Percentiles rank a stretch among this genome's conserved stretches.
phyloP scores from a whole-genome alignment of 2,797 vertebrate species.

The Spinus olivaceus region DNA sequence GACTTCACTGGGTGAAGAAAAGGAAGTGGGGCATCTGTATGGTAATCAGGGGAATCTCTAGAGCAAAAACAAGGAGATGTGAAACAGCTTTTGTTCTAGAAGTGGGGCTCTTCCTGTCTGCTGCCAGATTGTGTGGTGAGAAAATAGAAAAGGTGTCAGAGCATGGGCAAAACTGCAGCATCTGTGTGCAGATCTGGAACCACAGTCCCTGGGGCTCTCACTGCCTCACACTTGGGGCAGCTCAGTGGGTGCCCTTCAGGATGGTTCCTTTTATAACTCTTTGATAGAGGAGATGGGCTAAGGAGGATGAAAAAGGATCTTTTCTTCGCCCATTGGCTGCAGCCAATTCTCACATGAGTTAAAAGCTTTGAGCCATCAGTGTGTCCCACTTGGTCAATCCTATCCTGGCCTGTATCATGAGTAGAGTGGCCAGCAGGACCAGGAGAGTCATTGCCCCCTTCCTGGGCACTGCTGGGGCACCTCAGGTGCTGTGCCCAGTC shows the following conservation, averaged over 20 bases:
- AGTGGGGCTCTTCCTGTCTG: neutral
- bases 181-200: neutral
- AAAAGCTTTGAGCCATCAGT: neutral
- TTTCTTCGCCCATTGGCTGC: neutral
- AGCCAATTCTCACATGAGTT: fast-evolving
- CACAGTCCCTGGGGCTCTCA: neutral
- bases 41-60: constrained; percentile 43
- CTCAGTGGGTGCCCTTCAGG: neutral
- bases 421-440: neutral
- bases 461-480: neutral
- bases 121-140: neutral
- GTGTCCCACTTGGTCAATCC: neutral
- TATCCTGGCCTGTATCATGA: neutral
- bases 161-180: neutral
- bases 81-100: neutral
- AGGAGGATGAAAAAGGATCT: neutral
- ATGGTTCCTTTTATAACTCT: neutral
- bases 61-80: neutral
- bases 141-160: neutral
- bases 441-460: neutral
- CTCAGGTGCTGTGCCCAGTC: fast-evolving
- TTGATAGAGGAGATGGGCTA: neutral
- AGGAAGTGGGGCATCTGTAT: constrained; percentile 17
- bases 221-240: fast-evolving
- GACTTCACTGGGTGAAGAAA: neutral